phyloP scores from a whole-genome alignment of 2,888 invertebrate genomes.

The Thymelicus acteon region DNA sequence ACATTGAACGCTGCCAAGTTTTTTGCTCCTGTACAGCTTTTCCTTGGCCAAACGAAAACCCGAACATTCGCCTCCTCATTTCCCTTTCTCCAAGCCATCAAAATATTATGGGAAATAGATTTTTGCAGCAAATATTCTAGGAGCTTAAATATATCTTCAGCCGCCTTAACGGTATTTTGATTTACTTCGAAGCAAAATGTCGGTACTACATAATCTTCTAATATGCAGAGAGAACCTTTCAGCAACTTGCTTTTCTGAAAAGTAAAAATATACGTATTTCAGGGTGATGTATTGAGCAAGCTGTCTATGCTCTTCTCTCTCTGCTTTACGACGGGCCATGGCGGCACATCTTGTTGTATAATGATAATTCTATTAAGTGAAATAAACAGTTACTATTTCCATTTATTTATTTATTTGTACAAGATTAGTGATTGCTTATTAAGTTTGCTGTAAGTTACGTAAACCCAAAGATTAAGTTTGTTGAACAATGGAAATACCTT shows the following conservation, averaged over 20 bases:
- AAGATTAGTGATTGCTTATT: too few species aligned
- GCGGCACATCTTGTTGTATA: too few species aligned
- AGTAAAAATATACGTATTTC: conserved; percentile 10
- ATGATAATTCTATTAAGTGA: too few species aligned
- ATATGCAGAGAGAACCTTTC: conserved; percentile 77
- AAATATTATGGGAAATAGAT: conserved; percentile 90
- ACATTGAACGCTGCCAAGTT: conserved; percentile 85
- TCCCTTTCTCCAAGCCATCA: conserved; percentile 85
- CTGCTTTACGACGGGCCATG: too few species aligned
- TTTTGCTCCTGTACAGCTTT: conserved; percentile 83
- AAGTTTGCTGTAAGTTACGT: too few species aligned
- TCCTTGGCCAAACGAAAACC: conserved; percentile 88
- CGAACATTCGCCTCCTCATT: conserved; percentile 70
- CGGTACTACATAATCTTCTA: conserved; percentile 85
- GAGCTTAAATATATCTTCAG: conserved; percentile 74
- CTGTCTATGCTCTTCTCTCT: too few species aligned
- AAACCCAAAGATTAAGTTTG: too few species aligned
- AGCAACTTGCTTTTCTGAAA: conserved; percentile 84
- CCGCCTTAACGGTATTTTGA: conserved; percentile 53
- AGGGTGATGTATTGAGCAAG: too few species aligned
- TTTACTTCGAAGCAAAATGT: conserved; percentile 88
- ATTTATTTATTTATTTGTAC: too few species aligned
- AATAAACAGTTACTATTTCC: too few species aligned
- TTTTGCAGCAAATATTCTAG: conserved; percentile 84
- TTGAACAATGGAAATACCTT: too few species aligned